Evolutionary conservation across 1,140 invertebrate species (phyloP).

Genomic region (Octopus bimaculoides): DNA sequence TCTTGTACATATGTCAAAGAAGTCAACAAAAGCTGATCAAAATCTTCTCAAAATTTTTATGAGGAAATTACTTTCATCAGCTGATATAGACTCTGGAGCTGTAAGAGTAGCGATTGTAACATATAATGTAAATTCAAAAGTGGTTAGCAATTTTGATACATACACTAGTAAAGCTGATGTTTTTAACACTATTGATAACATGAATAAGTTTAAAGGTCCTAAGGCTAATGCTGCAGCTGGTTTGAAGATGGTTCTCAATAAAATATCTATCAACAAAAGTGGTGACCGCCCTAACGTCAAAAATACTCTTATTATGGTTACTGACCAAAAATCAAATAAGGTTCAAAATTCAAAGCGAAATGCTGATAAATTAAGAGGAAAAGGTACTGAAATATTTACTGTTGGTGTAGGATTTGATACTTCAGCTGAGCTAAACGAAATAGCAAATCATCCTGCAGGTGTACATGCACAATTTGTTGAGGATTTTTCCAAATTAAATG

Average conservation of each 20-base stretch:
- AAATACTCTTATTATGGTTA: slow-evolving; percentile 26
- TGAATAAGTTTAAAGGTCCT: slow-evolving; percentile 17
- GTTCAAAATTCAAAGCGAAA: background rate
- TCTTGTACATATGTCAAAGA: slow-evolving; percentile 28
- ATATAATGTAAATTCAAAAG: slow-evolving; percentile 19
- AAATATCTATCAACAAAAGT: background rate
- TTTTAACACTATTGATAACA: slow-evolving; percentile 19
- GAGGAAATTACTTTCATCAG: slow-evolving; percentile 21
- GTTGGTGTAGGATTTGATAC: slow-evolving; percentile 29
- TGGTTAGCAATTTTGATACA: slow-evolving; percentile 25
- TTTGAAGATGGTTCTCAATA: slow-evolving; percentile 3
- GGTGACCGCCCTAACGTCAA: slow-evolving; percentile 15
- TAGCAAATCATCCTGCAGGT: slow-evolving; percentile 30
- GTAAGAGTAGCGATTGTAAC: slow-evolving; percentile 22
- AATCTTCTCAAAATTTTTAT: slow-evolving; percentile 26
- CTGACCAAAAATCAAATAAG: slow-evolving; percentile 25
- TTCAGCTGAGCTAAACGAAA: slow-evolving; percentile 23
- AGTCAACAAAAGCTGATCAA: slow-evolving; percentile 24
- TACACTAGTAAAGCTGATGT: slow-evolving; percentile 22
- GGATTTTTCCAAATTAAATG: slow-evolving; percentile 5
- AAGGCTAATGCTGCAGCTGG: slow-evolving; percentile 22
- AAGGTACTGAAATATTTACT: slow-evolving; percentile 25
- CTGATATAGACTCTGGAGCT: slow-evolving; percentile 22
- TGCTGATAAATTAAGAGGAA: background rate
- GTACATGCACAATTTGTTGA: slow-evolving; percentile 21